Evolutionary conservation across 2,888 invertebrate species (phyloP).

Genomic region (Seira sanloemensis): DNA sequence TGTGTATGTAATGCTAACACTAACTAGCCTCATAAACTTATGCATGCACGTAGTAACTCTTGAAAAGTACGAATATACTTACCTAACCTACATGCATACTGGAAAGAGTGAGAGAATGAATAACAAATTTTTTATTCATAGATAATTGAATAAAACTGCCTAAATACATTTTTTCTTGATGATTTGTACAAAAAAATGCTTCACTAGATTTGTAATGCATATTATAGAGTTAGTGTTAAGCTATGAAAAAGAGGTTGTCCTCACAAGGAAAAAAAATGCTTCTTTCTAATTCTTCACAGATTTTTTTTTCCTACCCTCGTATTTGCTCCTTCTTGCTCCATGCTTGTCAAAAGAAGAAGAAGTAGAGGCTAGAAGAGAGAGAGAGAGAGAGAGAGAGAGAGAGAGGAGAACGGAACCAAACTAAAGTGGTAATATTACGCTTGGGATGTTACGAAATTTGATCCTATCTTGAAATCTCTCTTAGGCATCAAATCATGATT

Average conservation of each 20-base stretch:
- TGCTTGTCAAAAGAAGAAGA: conserved; percentile 21
- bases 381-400: conserved; percentile 11
- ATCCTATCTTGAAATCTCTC: conserved; percentile 38
- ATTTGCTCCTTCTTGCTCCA: neutral
- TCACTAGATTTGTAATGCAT: neutral
- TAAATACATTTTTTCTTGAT: conserved; percentile 10
- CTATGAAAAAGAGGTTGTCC: neutral
- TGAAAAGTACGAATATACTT: neutral
- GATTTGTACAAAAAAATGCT: conserved; percentile 8
- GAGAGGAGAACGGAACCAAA: neutral
- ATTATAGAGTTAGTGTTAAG: neutral
- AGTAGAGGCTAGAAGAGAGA: neutral
- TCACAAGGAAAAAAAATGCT: neutral
- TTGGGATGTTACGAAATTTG: conserved; percentile 30
- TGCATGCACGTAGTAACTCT: neutral
- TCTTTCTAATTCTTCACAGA: neutral
- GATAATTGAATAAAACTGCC: conserved; percentile 13
- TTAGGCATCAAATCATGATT: conserved; percentile 25
- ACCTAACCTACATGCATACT: too few relatives aligned
- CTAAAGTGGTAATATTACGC: conserved; percentile 4
- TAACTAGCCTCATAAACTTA: neutral
- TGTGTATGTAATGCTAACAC: neutral
- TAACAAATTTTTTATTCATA: neutral
- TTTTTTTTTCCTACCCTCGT: neutral
- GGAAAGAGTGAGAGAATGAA: neutral